Base-by-base conservation (phyloP, 1,140 invertebrate species). In the Andricus grossulariae region DNA sequence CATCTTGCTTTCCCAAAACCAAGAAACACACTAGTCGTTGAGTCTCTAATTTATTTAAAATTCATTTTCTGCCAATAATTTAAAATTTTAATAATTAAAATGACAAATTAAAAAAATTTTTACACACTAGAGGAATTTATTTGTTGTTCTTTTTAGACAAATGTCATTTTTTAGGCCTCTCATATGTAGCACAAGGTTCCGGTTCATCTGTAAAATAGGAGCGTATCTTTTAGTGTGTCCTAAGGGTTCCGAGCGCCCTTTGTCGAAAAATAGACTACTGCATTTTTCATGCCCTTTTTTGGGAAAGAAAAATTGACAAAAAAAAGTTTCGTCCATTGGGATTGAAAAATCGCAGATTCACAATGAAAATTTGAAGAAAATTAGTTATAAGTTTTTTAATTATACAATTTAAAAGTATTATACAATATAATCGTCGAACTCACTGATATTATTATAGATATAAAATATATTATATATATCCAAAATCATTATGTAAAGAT, bases 171-270 rank as follows among this genome's bases (percentile, higher is more conserved):
- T 12, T 13, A 39, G 25, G 21, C 18, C 72, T 57, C 8, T 73
- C 74, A 54, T 60, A 83, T 82, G 79, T 83, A 78, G 76, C 60
- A 82, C 78, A 80, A 80, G 74, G 72, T 83, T 82, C 82, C 79
- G 81, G 79, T 80, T 71, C n/a, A 57, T 50, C 81, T 82, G 82
- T 57, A 19, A 39, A 8, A 39, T 32, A 66, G 60, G 25, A 39
- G n/a, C 32, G 60, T 39, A 66, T n/a, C 60, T 39, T 39, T n/a
- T 45, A 66, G 15, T 66, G 60, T 16, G 25, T 39, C 45, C 39
- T 4, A 7, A 45, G 60, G 25, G 60, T 66, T 66, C 60, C 3
- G 4, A 15, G 11, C 12, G 8, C 25, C 21, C 16, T 4, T 60
- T 32, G 1, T 39, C 15, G n/a, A 39, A 15, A 25, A 39, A 66